These are phyloP conservation scores for Eremobia ochroleuca DNA, from an alignment of 2,888 invertebrate genomes.

Conservation along the genomic window DNA sequence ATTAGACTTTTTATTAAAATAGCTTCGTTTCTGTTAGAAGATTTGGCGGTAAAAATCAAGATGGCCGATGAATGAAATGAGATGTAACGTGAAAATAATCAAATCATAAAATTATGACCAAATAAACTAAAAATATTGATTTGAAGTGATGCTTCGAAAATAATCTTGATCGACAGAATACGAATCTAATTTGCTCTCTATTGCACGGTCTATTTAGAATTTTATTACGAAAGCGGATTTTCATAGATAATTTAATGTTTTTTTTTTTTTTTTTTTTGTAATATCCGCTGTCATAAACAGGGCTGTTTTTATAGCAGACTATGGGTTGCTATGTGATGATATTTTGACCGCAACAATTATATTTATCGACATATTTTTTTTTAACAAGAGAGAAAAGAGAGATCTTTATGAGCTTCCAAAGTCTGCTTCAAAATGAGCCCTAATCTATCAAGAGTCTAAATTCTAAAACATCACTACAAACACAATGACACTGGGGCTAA, in stretches of 20 bases:
- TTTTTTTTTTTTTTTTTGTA: slow-evolving; percentile 13
- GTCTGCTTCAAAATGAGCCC: slow-evolving; percentile 35
- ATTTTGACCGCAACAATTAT: no score
- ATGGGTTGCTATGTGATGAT: neutral
- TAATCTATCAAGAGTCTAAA: slow-evolving; percentile 76
- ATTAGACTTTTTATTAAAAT: slow-evolving; percentile 56
- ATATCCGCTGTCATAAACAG: slow-evolving; percentile 77
- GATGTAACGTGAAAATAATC: slow-evolving; percentile 70
- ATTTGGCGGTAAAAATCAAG: slow-evolving; percentile 67
- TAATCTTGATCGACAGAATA: slow-evolving; percentile 71
- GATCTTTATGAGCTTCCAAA: neutral
- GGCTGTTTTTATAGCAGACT: slow-evolving; percentile 54
- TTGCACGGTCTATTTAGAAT: slow-evolving; percentile 69
- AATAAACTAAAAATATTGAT: slow-evolving; percentile 71
- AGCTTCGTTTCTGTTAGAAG: slow-evolving; percentile 62
- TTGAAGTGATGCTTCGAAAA: slow-evolving; percentile 86
- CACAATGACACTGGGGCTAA: slow-evolving; percentile 65
- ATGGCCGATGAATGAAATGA: slow-evolving; percentile 75
- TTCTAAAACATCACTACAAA: slow-evolving; percentile 89
- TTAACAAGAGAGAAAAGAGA: neutral
- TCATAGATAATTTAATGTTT: slow-evolving; percentile 18
- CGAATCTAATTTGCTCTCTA: slow-evolving; percentile 76
- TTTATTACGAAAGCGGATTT: slow-evolving; percentile 76
- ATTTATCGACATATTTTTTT: no score
- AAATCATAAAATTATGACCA: slow-evolving; percentile 69